Evolutionary conservation across 2,113 vertebrate genomes (phyloP), one percentile per base, ranked within the genome.

Genomic region (Equus quagga): DNA sequence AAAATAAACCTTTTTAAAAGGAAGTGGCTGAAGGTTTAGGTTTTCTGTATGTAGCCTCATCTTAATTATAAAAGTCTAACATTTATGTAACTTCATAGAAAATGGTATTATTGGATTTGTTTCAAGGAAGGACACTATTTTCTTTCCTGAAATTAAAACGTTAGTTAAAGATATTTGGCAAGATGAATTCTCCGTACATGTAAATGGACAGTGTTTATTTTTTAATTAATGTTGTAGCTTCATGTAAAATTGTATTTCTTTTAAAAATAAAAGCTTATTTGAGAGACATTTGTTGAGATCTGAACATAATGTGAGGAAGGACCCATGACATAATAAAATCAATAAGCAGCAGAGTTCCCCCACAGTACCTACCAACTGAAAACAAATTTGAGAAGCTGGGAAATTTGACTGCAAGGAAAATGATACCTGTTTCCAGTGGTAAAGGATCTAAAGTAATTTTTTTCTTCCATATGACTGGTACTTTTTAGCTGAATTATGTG

Each of bases 1-100:
- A 89, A 98, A 98, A 97, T 94, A 89, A 81, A 92, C 0, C 54
- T 92, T 93, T 93, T 88, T 13, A 73, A 96, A 96, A 94, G 54
- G 54, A 95, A 88, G 26, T 92, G 49, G 54, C 86, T 90, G 51
- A 44, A 93, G 64, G 24, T 65, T 93, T 80, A 82, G 51, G 60
- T 58, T 92, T 89, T 80, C 86, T 82, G 4, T 89, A 21, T 26
- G 33, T 56, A 89, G 49, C 67, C 41, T 84, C 33, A 24, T 88
- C 46, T 94, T 93, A 89, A 96, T 95, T 76, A 72, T 60, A 56
- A 76, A 87, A 95, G 56, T 75, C 80, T 89, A 93, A 82, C 44
- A 56, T 86, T 81, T 78, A 62, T 49, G 60, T 46, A 65, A 41
- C n/a, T n/a, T 92, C 46, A 82, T 89, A 23, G 75, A 91, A 97